Percentiles rank a stretch among this genome's conserved stretches.
phyloP scores from a whole-genome alignment of 2,888 invertebrate species.

The Dryobota labecula region DNA sequence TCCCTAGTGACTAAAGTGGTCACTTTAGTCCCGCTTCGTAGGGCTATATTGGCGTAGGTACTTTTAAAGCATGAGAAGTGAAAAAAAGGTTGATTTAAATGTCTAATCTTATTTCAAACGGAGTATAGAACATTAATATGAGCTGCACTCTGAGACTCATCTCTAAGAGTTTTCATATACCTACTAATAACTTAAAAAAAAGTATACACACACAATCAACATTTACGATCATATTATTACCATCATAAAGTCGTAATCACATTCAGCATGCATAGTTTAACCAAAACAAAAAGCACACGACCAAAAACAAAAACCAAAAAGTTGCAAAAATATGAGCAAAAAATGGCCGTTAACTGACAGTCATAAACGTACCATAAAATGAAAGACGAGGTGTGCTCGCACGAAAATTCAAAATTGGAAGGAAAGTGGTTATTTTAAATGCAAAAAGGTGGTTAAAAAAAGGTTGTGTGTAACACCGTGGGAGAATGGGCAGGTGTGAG shows the following conservation, averaged over 20 bases:
- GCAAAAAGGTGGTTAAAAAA: slow-evolving; percentile 78
- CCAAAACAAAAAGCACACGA: slow-evolving; percentile 1
- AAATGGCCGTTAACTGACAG: slow-evolving; percentile 57
- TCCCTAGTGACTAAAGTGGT: too few species aligned
- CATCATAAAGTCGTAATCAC: neutral
- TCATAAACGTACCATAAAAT: slow-evolving; percentile 72
- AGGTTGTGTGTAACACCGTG: slow-evolving; percentile 83
- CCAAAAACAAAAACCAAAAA: slow-evolving; percentile 16
- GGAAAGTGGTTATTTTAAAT: slow-evolving; percentile 87
- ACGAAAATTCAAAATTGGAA: slow-evolving; percentile 85
- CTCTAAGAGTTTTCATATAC: neutral
- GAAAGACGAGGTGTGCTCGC: slow-evolving; percentile 73
- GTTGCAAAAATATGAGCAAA: slow-evolving; percentile 47
- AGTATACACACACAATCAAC: neutral
- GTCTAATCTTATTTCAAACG: too few species aligned
- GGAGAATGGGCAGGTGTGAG: slow-evolving; percentile 87
- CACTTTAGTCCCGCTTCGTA: too few species aligned
- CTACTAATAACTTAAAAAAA: neutral
- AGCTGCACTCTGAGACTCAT: neutral
- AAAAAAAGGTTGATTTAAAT: too few species aligned
- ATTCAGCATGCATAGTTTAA: neutral
- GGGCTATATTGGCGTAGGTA: too few species aligned
- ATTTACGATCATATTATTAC: slow-evolving; percentile 5
- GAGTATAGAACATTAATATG: too few species aligned
- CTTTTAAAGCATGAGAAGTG: too few species aligned